Conservation (phyloP, 2,113 vertebrate genomes). For the Perca schrenkii region DNA sequence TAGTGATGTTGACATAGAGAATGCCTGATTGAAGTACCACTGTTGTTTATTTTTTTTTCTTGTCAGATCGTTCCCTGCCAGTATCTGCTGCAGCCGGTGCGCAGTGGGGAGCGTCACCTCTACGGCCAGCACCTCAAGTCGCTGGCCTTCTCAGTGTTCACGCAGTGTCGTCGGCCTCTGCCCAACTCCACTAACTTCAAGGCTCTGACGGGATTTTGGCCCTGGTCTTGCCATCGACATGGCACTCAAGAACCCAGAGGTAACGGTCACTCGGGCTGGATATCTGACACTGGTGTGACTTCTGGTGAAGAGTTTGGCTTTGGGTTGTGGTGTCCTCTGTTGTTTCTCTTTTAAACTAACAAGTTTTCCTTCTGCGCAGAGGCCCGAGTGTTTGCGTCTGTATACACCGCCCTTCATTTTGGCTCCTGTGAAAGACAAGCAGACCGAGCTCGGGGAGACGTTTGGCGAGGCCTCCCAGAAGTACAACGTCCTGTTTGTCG, state of each 20-base stretch:
- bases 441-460: slow-evolving; percentile 96
- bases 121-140: slow-evolving; percentile 98
- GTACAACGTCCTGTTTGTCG: slow-evolving; percentile 97
- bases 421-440: slow-evolving; percentile 98
- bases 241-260: slow-evolving; percentile 95
- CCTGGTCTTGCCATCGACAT: slow-evolving; percentile 97
- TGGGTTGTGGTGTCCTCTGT: background rate
- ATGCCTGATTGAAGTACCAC: background rate
- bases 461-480: slow-evolving; percentile 98
- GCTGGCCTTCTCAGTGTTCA: slow-evolving; percentile 96
- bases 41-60: background rate
- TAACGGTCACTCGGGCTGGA: slow-evolving; percentile 40
- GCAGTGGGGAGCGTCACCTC: slow-evolving; percentile 92
- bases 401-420: slow-evolving; percentile 97
- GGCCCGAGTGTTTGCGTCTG: slow-evolving; percentile 93
- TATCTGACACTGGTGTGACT: background rate
- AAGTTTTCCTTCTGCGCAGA: slow-evolving; percentile 78
- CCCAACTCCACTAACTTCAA: slow-evolving; percentile 97
- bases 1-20: background rate
- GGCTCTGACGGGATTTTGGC: slow-evolving; percentile 97
- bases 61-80: slow-evolving; percentile 95
- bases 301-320: background rate
- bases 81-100: slow-evolving; percentile 96
- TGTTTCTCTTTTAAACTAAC: slow-evolving; percentile 10
- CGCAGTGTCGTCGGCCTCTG: slow-evolving; percentile 95